A percentile compares a stretch with the other conserved stretches of the same genome.
Evolutionary conservation across 2,797 vertebrate genomes (phyloP).

Genomic region (Pseudochirops cupreus): DNA sequence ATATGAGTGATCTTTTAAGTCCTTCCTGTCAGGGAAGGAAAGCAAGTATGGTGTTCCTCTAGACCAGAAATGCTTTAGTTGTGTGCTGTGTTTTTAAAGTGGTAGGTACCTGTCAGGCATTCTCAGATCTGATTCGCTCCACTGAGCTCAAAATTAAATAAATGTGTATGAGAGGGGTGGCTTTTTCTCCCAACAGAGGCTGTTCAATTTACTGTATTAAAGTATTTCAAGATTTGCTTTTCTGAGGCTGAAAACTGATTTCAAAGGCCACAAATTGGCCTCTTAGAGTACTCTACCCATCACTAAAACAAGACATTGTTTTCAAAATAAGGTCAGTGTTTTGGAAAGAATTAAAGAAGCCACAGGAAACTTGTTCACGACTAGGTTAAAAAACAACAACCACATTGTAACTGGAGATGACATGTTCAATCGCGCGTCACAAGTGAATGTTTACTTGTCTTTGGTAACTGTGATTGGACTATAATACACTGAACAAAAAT

Average conservation of each 20-base stretch:
- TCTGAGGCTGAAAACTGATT: not conserved
- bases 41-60: not conserved
- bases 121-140: not conserved
- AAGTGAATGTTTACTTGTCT: not conserved
- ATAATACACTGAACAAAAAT: not conserved
- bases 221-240: not conserved
- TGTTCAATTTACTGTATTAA: not conserved
- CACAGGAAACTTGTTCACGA: rapidly evolving
- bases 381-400: not conserved
- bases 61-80: not conserved
- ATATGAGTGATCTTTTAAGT: not conserved
- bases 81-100: rapidly evolving
- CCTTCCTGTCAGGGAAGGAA: not conserved
- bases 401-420: not conserved
- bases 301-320: not conserved
- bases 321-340: not conserved
- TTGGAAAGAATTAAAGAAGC: not conserved
- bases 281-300: not conserved
- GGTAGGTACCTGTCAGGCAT: not conserved
- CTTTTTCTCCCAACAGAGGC: rapidly evolving
- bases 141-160: not conserved
- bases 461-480: not conserved
- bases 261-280: not conserved
- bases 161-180: not conserved
- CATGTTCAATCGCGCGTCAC: not conserved